phyloP scores from a whole-genome alignment of 2,888 invertebrate genomes.

The Rhynchonema sp. region DNA sequence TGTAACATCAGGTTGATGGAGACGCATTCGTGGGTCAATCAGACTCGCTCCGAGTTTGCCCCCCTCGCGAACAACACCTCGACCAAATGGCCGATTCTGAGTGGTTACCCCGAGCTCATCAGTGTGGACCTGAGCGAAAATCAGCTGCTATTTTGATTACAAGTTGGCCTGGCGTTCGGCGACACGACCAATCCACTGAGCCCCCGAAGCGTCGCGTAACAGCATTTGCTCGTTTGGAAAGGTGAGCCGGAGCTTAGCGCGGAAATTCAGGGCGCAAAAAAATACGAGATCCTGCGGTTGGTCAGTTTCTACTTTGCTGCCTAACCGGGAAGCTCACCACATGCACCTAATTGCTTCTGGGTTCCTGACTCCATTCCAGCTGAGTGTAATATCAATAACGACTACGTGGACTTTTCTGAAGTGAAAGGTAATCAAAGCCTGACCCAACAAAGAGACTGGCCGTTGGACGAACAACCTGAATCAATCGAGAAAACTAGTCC shows the following conservation, averaged over 20 bases:
- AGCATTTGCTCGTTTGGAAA: not conserved
- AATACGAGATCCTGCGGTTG: not conserved
- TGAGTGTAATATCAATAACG: no score
- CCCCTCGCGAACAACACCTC: not conserved
- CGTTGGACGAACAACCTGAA: constrained; percentile 16
- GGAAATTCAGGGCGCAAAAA: no score
- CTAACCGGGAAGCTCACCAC: no score
- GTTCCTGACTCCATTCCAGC: no score
- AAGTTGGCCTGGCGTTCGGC: not conserved
- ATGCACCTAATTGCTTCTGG: no score
- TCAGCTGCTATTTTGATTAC: not conserved
- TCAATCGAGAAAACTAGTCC: constrained; percentile 54
- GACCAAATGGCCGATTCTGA: not conserved
- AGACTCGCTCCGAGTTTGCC: not conserved
- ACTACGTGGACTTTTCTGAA: no score
- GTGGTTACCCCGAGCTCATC: not conserved
- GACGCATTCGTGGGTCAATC: not conserved
- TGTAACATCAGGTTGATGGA: not conserved
- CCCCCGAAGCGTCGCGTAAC: not conserved
- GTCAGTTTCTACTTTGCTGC: not conserved
- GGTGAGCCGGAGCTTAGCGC: no score
- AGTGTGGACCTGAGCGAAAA: not conserved
- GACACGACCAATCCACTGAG: not conserved
- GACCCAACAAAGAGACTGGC: no score
- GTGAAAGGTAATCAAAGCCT: no score